phyloP scores from a whole-genome alignment of 92 coral and sea anemone genomes.

The Plumapathes pennacea region DNA sequence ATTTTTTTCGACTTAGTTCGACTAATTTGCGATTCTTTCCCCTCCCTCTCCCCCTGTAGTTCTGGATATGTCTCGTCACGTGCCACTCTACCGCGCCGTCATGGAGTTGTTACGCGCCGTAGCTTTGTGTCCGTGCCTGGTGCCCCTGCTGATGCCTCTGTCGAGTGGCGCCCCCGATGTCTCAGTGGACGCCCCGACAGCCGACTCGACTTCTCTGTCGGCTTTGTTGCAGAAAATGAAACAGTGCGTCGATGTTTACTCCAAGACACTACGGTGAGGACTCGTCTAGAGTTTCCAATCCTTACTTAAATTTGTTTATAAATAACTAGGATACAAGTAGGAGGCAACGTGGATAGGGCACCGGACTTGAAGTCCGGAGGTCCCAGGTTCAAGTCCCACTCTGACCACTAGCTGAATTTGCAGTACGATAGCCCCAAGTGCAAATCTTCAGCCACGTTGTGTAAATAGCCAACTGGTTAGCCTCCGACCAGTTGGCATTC shows the following conservation, averaged over 20 bases:
- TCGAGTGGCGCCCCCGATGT: constrained; percentile 22
- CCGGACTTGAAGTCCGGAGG: too few relatives aligned
- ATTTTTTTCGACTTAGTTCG: neutral
- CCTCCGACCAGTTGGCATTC: too few relatives aligned
- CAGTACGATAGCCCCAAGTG: too few relatives aligned
- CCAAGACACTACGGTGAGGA: constrained; percentile 86
- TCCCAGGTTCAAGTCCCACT: too few relatives aligned
- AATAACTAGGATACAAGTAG: too few relatives aligned
- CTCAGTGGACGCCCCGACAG: constrained; percentile 6
- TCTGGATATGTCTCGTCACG: constrained; percentile 99
- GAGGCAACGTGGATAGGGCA: too few relatives aligned
- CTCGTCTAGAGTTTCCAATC: too few relatives aligned
- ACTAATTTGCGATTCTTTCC: too few relatives aligned
- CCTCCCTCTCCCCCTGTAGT: constrained; percentile 35
- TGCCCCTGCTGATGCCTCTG: constrained; percentile 75
- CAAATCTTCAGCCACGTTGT: too few relatives aligned
- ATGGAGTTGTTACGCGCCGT: constrained; percentile 86
- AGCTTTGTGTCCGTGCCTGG: constrained; percentile 82
- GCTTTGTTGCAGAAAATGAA: constrained; percentile 93
- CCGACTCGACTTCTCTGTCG: constrained; percentile 68
- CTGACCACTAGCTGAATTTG: too few relatives aligned
- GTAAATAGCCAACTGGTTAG: too few relatives aligned
- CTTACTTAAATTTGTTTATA: too few relatives aligned
- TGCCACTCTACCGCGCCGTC: constrained; percentile 94
- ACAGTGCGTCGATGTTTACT: constrained; percentile 96